Evolutionary conservation across 2,113 vertebrate species (phyloP).

Genomic region (Salvelinus namaycush): DNA sequence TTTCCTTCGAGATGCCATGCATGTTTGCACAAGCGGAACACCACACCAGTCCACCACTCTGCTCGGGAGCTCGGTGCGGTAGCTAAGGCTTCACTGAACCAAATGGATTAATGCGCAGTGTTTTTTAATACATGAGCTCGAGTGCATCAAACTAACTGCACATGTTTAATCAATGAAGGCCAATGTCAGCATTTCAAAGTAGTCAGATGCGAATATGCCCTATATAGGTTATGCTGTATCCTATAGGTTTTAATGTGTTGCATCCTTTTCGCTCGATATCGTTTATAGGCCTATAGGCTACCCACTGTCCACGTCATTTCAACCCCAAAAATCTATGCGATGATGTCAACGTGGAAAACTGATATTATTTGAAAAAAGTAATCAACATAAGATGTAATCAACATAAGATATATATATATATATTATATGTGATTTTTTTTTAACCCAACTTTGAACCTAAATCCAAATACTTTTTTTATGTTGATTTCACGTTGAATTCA

Average conservation of each 20-base stretch:
- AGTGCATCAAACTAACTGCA: slow-evolving; percentile 64
- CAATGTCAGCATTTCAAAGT: slow-evolving; percentile 67
- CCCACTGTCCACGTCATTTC: no score
- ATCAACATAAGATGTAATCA: no score
- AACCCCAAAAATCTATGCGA: no score
- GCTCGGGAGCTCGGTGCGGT: slow-evolving; percentile 62
- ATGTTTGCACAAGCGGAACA: slow-evolving; percentile 79
- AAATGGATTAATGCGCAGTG: slow-evolving; percentile 62
- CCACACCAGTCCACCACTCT: slow-evolving; percentile 42
- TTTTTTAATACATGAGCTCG: slow-evolving; percentile 74
- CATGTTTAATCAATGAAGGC: slow-evolving; percentile 43
- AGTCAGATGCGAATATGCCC: no score
- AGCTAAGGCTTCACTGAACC: slow-evolving; percentile 73
- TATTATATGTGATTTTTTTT: no score
- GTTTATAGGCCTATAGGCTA: slow-evolving; percentile 37
- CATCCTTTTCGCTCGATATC: slow-evolving; percentile 22
- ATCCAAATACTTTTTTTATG: no score
- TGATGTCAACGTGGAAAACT: no score
- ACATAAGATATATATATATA: no score
- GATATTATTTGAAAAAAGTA: no score
- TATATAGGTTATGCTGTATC: slow-evolving; percentile 43
- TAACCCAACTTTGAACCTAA: no score
- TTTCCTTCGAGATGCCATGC: slow-evolving; percentile 86
- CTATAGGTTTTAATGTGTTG: no score
- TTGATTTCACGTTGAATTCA: no score